These are phyloP conservation scores for Merodon equestris DNA, from an alignment of 2,888 invertebrate species.

Conservation along the genomic window DNA sequence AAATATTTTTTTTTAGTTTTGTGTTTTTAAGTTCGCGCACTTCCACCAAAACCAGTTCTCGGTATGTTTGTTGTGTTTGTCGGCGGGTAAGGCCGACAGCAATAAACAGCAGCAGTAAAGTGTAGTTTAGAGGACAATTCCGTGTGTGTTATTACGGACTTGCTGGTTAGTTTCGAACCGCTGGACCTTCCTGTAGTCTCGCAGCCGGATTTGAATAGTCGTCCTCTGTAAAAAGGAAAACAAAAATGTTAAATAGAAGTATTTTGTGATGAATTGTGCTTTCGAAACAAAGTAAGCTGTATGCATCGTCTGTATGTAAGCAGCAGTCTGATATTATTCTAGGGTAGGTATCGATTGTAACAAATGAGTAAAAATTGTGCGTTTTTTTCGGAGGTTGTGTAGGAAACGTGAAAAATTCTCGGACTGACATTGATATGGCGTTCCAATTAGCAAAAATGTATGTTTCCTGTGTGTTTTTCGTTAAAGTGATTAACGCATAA, in stretches of 20 bases:
- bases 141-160: background rate
- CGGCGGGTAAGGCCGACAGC: slow-evolving; percentile 29
- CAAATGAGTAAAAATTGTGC: too few species aligned
- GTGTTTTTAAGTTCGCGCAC: slow-evolving; percentile 27
- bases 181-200: slow-evolving; percentile 79
- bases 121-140: background rate
- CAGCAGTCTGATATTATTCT: too few species aligned
- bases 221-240: slow-evolving; percentile 82
- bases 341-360: too few species aligned
- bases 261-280: too few species aligned
- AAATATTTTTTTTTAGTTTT: slow-evolving; percentile 48
- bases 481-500: too few species aligned
- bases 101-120: slow-evolving; percentile 12
- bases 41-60: slow-evolving; percentile 36
- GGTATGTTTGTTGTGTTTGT: background rate
- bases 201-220: slow-evolving; percentile 80
- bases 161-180: slow-evolving; percentile 78
- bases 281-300: too few species aligned
- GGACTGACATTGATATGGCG: too few species aligned
- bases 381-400: too few species aligned
- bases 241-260: background rate
- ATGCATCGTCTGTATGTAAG: too few species aligned
- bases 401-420: too few species aligned
- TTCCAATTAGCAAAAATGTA: too few species aligned
- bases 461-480: too few species aligned